phyloP scores from a whole-genome alignment of 2,797 vertebrate genomes.

The Gephyroberyx darwinii region DNA sequence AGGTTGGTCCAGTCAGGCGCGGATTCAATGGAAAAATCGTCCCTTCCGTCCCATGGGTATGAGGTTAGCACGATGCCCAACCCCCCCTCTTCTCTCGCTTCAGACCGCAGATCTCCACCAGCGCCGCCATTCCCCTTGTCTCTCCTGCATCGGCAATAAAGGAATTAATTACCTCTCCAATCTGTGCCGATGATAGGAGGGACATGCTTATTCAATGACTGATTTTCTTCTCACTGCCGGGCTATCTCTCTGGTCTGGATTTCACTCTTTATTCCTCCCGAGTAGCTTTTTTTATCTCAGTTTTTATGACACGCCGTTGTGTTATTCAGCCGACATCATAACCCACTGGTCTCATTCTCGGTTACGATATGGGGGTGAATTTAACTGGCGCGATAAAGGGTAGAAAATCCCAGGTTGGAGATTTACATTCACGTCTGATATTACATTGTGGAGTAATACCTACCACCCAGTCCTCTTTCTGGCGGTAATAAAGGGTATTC shows the following conservation, averaged over 20 bases:
- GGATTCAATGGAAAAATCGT: too few species aligned
- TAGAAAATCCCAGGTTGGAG: constrained; percentile 45
- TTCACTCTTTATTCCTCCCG: constrained; percentile 59
- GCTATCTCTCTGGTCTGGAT: constrained; percentile 29
- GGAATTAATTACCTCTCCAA: constrained; percentile 54
- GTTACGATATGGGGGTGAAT: constrained; percentile 48
- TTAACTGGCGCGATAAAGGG: constrained; percentile 54
- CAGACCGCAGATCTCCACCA: not conserved
- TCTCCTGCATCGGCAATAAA: constrained; percentile 42
- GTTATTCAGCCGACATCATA: constrained; percentile 36
- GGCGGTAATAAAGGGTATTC: constrained; percentile 40
- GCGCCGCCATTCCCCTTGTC: constrained; percentile 4
- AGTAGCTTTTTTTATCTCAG: constrained; percentile 27
- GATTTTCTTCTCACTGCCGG: constrained; percentile 33
- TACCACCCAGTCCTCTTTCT: constrained; percentile 36
- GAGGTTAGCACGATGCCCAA: too few species aligned
- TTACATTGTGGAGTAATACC: constrained; percentile 50
- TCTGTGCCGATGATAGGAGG: constrained; percentile 58
- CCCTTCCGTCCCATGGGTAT: too few species aligned
- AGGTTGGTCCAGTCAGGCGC: too few species aligned
- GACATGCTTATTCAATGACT: constrained; percentile 58
- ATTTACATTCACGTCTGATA: constrained; percentile 63
- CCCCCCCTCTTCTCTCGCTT: too few species aligned
- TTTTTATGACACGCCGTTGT: constrained; percentile 16
- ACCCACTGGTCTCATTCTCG: constrained; percentile 52